Evolutionary conservation across 2,888 invertebrate genomes (phyloP), one percentile per base, ranked within the genome.

Genomic region (Leistus spinibarbis): DNA sequence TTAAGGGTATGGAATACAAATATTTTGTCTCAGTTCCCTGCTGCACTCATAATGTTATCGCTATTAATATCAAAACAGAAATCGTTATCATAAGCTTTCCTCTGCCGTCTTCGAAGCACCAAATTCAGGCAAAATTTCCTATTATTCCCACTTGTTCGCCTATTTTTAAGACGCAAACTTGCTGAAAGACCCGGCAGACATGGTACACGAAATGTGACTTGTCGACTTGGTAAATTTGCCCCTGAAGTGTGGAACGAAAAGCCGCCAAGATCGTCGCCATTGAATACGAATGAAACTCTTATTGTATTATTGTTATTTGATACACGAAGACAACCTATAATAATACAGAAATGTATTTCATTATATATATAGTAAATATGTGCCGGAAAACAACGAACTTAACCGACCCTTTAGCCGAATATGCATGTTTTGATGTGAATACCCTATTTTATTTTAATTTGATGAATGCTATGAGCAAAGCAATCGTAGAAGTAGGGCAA

Each of bases 11-110:
- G 53, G 13, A 13, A 53, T 10, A 53, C n/a, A n/a, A n/a, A n/a
- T n/a, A 53, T 53, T 53, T 53, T 53, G 53, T 53, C 53, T 53
- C 7, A 53, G 13, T 53, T 53, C 65, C 27, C 27, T 64, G 5
- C 54, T 23, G 20, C 17, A 56, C n/a, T 56, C 5, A 56, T 53
- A 3, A 70, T 60, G 7, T 53, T 17, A 67, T 73, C 67, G n/a
- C 73, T 54, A 54, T 73, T 73, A n/a, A 73, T 65, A 54, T 73
- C 67, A 62, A 73, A 73, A 62, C 73, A 73, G 53, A 73, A 73
- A 54, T 67, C 67, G 40, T 67, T 65, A 67, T 67, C 54, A 23
- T 67, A 67, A 19, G 54, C 13, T 27, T 16, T 60, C 53, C 60
- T 66, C 17, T 53, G 40, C 9, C 7, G 16, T 23, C 22, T n/a